Evolutionary conservation across 2,113 vertebrate genomes (phyloP).

Genomic region (Drymodes brunneopygia): DNA sequence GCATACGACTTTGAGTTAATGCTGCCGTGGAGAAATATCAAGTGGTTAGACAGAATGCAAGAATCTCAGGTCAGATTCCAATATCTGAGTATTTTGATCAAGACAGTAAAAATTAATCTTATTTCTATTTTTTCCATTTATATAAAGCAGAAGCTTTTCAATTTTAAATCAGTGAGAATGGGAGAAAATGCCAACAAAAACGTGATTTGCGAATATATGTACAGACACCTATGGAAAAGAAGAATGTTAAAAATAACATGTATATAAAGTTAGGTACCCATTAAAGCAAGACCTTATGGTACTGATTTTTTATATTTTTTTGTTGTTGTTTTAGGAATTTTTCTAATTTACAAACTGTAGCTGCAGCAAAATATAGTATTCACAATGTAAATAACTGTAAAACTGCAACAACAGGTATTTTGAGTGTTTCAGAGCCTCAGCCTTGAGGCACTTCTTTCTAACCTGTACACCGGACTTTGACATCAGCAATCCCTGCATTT

Average conservation of each 20-base stretch:
- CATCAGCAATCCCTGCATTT: neutral
- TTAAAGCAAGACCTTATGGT: neutral
- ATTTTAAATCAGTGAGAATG: neutral
- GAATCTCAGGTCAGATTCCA: neutral
- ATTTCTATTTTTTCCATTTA: neutral
- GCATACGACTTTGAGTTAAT: neutral
- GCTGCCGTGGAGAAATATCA: neutral
- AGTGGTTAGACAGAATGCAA: neutral
- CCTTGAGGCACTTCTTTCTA: neutral
- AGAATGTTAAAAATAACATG: neutral
- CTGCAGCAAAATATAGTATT: neutral
- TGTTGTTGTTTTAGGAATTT: neutral
- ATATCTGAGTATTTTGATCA: neutral
- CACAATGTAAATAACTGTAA: neutral
- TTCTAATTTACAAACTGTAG: neutral
- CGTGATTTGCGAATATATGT: neutral
- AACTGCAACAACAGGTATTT: neutral
- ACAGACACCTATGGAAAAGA: neutral
- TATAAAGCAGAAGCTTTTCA: neutral
- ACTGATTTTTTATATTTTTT: neutral
- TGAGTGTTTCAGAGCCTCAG: neutral
- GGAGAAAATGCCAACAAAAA: neutral
- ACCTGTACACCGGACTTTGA: neutral
- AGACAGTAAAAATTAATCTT: neutral
- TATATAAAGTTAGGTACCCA: neutral